Evolutionary conservation across 2,797 vertebrate species (phyloP), one percentile per base, ranked within the genome.

Genomic region (Champsocephalus gunnari): DNA sequence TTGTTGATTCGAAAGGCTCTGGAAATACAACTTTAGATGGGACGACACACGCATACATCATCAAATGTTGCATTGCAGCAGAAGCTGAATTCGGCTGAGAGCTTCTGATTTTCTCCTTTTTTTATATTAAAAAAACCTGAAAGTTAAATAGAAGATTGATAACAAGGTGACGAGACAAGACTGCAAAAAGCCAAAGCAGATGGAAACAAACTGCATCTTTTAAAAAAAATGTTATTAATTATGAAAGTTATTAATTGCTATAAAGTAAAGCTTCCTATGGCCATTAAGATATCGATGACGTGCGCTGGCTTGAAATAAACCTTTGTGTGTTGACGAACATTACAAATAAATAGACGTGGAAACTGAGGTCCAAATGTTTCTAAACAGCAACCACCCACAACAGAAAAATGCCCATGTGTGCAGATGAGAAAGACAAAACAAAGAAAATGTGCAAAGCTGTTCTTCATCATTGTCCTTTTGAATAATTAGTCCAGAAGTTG

Each of bases 1-100:
- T 94, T 95, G 92, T 93, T 93, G 93, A 88, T 94, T 90, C 83
- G 90, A 87, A 85, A 85, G 69, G 77, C 73, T 71, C 19, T 34
- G 85, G 87, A 83, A 89, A 89, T 80, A 85, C 73, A 87, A 71
- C 83, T 84, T 90, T 57, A 87, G 83, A 92, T 79, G 86, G 85
- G 80, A 92, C 3, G 71, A 83, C 83, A 85, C 80, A 82, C 71
- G 45, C 72, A 91, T 89, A 80, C 89, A 88, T 88, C 79, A 83
- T 76, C 78, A 82, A 65, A 73, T 55, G 75, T 81, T 82, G 81
- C 68, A 82, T 17, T 1, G 50, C 41, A 48, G 73, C 61, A 62
- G 38, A 59, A 66, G 65, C 56, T 43, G 71, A 71, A 65, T 21
- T n/a, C 57, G 70, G 48, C 55, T 41, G 17, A 64, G 28, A 84